A percentile compares a stretch with the other conserved stretches of the same genome.
phyloP scores from a whole-genome alignment of 1,140 invertebrate species.

The Cryptotermes secundus region DNA sequence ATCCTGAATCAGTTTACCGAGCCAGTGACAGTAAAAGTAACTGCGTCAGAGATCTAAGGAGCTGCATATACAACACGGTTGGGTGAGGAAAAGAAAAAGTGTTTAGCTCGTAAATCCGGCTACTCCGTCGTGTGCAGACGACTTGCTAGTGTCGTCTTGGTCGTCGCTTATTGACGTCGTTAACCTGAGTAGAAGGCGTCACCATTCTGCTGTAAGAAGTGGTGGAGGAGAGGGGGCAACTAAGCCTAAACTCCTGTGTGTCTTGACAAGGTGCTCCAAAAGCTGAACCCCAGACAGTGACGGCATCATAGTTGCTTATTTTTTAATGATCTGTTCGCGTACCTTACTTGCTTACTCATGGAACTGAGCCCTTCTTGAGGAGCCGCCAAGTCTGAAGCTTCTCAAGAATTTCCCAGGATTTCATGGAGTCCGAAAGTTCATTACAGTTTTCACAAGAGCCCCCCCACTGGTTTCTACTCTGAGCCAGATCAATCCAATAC shows the following conservation, averaged over 20 bases:
- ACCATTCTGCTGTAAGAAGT: background rate
- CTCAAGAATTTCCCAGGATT: no score
- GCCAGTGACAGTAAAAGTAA: background rate
- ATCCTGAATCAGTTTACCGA: background rate
- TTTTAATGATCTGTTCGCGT: no score
- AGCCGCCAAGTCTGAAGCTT: no score
- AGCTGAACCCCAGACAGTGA: background rate
- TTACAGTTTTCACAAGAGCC: no score
- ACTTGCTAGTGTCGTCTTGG: background rate
- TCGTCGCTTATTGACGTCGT: slow-evolving; percentile 3
- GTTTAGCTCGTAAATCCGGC: background rate
- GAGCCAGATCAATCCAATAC: no score
- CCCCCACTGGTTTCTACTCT: no score
- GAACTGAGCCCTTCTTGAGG: no score
- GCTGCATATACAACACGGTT: background rate
- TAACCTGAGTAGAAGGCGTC: background rate
- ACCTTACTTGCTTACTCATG: no score
- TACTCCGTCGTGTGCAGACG: background rate
- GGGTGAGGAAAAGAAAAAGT: background rate
- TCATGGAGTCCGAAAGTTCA: no score
- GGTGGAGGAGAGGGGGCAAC: background rate
- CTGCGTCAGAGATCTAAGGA: background rate
- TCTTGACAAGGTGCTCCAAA: background rate
- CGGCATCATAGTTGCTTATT: no score
- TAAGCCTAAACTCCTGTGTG: background rate